Evolutionary conservation across 2,888 invertebrate species (phyloP).

Genomic region (Limnephilus marmoratus): DNA sequence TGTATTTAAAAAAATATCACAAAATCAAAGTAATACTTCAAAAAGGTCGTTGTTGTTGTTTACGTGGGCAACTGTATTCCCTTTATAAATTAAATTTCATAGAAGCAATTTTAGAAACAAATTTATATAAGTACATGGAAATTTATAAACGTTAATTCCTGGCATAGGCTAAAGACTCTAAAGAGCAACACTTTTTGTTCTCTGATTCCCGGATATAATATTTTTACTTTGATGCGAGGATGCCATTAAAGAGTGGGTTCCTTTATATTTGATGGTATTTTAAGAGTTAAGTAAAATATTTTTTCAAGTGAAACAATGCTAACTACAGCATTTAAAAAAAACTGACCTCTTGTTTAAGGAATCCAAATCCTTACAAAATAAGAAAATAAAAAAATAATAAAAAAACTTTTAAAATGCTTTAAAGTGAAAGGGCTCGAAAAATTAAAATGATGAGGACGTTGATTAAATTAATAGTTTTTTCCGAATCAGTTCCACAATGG

Average conservation of each 20-base stretch:
- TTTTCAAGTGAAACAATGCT: not conserved
- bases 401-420: not conserved
- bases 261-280: not conserved
- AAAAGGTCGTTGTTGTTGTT: too few species aligned
- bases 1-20: too few species aligned
- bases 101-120: too few species aligned
- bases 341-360: not conserved
- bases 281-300: not conserved
- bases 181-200: too few species aligned
- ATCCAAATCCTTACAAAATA: not conserved
- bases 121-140: too few species aligned
- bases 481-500: slow-evolving; percentile 25
- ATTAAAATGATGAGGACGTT: slow-evolving; percentile 9
- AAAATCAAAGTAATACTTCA: too few species aligned
- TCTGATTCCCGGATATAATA: not conserved
- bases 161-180: too few species aligned
- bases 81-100: too few species aligned
- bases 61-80: too few species aligned
- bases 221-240: not conserved
- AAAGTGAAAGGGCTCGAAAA: not conserved
- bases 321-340: not conserved
- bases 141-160: too few species aligned
- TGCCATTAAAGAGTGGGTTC: not conserved
- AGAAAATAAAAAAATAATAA: not conserved
- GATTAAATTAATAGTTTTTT: slow-evolving; percentile 28